Conservation (phyloP, 1,140 invertebrate species). For the Cephus cinctus region DNA sequence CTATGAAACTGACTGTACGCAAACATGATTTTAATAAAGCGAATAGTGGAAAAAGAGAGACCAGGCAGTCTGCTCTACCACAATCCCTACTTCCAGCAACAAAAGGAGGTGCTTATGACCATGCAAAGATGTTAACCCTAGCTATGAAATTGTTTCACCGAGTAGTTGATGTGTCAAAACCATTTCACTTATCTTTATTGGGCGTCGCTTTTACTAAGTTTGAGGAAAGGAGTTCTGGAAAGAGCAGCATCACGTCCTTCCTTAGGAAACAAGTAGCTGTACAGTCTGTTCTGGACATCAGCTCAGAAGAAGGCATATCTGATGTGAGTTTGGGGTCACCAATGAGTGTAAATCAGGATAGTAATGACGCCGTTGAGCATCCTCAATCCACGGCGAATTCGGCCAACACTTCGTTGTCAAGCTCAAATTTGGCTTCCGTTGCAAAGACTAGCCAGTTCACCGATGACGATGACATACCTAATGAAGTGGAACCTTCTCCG, state of each 20-base stretch:
- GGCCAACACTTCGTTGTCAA: conserved; percentile 14
- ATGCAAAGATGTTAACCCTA: conserved; percentile 66
- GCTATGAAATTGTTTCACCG: conserved; percentile 75
- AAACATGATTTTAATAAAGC: conserved; percentile 63
- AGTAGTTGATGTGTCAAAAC: conserved; percentile 68
- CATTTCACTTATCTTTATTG: conserved; percentile 75
- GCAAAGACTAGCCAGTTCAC: conserved; percentile 27
- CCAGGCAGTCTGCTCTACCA: conserved; percentile 69
- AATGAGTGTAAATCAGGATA: conserved; percentile 48
- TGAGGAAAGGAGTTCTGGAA: conserved; percentile 64
- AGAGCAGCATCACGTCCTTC: conserved; percentile 69
- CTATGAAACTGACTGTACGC: conserved; percentile 70
- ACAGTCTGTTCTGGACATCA: conserved; percentile 63
- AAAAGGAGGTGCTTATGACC: conserved; percentile 57
- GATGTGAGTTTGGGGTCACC: conserved; percentile 41
- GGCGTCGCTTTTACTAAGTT: conserved; percentile 79
- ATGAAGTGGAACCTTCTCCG: conserved; percentile 68
- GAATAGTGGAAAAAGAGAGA: conserved; percentile 67
- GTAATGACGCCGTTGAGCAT: conserved; percentile 36
- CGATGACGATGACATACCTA: conserved; percentile 49
- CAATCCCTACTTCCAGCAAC: conserved; percentile 61
- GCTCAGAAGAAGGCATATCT: conserved; percentile 40
- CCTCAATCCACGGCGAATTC: conserved; percentile 4
- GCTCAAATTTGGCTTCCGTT: conserved; percentile 29
- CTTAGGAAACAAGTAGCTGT: conserved; percentile 67